Conservation (phyloP, 2,888 invertebrate genomes). For the Branchinecta sandiegonensis region DNA sequence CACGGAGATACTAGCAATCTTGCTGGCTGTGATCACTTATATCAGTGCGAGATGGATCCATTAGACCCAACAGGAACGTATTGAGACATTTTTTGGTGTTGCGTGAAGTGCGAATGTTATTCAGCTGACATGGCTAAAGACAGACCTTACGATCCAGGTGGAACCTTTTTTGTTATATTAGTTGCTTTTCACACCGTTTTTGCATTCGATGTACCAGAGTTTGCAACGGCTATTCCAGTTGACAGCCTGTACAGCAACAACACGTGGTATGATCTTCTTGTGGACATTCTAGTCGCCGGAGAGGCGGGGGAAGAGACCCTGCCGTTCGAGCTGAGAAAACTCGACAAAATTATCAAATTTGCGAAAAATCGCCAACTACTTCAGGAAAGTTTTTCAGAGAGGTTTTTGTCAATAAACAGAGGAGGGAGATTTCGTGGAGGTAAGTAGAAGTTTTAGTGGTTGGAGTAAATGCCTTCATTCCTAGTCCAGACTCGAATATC, state of each 20-base stretch:
- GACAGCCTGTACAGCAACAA: background rate
- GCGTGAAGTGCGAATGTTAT: background rate
- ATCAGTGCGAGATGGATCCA: background rate
- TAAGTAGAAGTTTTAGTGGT: conserved; percentile 17
- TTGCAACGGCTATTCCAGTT: conserved; percentile 10
- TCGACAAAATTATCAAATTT: conserved; percentile 1
- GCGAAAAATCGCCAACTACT: background rate
- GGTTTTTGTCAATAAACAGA: conserved; percentile 21
- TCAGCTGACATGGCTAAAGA: conserved; percentile 4
- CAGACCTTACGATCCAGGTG: conserved; percentile 12
- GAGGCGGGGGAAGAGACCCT: background rate
- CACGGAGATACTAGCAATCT: background rate
- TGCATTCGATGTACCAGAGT: background rate
- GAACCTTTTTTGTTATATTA: background rate
- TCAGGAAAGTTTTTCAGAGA: conserved; percentile 2
- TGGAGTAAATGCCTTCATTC: too few species aligned
- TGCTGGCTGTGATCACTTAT: background rate
- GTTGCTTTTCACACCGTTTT: background rate
- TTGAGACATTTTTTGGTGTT: background rate
- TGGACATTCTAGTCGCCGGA: background rate
- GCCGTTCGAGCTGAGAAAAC: conserved; percentile 8
- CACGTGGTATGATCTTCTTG: background rate
- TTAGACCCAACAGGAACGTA: conserved; percentile 14
- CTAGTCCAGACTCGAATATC: too few species aligned
- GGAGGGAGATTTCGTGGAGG: conserved; percentile 21